Base-by-base conservation (phyloP, 2,888 invertebrate species). In the Ophion obscuratus region DNA sequence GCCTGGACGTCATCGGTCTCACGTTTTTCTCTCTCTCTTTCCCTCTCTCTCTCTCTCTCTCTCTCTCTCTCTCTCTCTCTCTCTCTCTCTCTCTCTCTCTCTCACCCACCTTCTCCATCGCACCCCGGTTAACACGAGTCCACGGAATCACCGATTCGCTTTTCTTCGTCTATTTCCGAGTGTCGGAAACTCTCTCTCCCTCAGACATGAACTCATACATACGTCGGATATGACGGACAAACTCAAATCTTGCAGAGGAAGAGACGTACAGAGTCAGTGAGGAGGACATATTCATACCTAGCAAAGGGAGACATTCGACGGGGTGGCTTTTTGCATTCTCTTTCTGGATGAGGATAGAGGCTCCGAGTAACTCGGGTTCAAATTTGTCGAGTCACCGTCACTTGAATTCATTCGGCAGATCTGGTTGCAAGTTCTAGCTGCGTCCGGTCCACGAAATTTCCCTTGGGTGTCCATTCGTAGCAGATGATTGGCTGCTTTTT, bases 91-190 rank as follows among this genome's bases (percentile, higher is more conserved):
- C 59, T 74, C 36, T 40, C 20, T 40, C n/a, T n/a, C 61, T 24
- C 61, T 24, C 27, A 17, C 44, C 9, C n/a, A n/a, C 47, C 9
- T 59, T 62, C n/a, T 62, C 59, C 61, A 24, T 53, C 24, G 9
- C 24, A n/a, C 17, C 20, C 74, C 24, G 11, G 27, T 64, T 44
- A 17, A 83, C 75, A 79, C 67, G 17, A 76, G 75, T 62, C 71
- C 53, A 76, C 89, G 90, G 88, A 90, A 91, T 88, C 90, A 89
- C 89, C 90, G 89, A 89, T 89, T 91, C 90, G 83, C 88, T 90
- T 92, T 91, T 90, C 91, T 91, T 91, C 91, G 89, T 91, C 91
- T 93, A 93, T 93, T 93, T 93, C 90, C 91, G 90, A 92, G 89
- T 89, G 89, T 92, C 91, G 84, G 71, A 85, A 87, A 81, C 80